Conservation (phyloP, 2,888 invertebrate genomes). For the Acleris cristana region DNA sequence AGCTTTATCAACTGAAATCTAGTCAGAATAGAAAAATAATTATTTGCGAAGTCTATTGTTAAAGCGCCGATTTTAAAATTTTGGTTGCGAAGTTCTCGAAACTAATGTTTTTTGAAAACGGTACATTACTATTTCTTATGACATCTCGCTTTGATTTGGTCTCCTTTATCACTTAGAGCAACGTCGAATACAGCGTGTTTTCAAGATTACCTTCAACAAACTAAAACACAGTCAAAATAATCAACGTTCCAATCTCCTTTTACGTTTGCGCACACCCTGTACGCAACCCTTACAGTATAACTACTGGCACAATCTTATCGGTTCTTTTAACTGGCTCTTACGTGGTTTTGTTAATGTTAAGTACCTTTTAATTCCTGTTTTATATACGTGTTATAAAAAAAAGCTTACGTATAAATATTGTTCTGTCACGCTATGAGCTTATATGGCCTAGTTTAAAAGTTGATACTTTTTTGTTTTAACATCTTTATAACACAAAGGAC, state of each 20-base stretch:
- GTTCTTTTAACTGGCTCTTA: constrained; percentile 44
- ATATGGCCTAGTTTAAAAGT: constrained; percentile 4
- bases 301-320: constrained; percentile 27
- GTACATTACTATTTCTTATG: no score
- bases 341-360: constrained; percentile 54
- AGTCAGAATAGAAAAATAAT: no score
- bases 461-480: neutral
- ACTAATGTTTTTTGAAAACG: no score
- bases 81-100: no score
- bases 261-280: constrained; percentile 9
- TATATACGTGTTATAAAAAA: constrained; percentile 48
- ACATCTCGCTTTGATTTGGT: no score
- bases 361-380: constrained; percentile 57
- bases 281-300: constrained; percentile 2
- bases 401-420: constrained; percentile 33
- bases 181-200: no score
- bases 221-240: no score
- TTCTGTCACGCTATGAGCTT: constrained; percentile 41
- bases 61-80: no score
- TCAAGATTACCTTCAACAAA: no score
- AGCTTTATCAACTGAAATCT: no score
- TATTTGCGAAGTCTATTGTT: no score
- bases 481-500: neutral
- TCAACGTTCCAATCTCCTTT: neutral
- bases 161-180: no score